Percentiles rank a stretch among this genome's conserved stretches.
phyloP scores from a whole-genome alignment of 1,140 invertebrate species.

The Drosophila miranda region DNA sequence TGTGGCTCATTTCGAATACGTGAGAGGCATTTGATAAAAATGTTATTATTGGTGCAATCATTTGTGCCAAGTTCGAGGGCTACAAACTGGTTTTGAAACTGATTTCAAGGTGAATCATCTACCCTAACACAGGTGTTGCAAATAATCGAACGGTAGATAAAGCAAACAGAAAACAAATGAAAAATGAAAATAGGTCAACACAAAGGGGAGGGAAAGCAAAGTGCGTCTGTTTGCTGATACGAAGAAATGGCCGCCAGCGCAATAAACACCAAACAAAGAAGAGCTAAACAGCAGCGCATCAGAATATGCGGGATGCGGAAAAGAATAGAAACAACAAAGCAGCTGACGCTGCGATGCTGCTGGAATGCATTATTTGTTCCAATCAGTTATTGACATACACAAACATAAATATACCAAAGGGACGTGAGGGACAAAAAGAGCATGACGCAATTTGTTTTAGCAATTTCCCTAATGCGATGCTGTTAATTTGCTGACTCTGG shows the following conservation, averaged over 20 bases:
- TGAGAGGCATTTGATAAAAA: conserved; percentile 34
- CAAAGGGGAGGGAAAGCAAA: conserved; percentile 37
- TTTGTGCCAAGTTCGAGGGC: conserved; percentile 62
- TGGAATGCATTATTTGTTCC: conserved; percentile 13
- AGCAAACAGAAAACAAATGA: conserved; percentile 22
- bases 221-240: too few relatives aligned
- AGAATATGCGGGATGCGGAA: conserved; percentile 18
- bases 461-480: not conserved
- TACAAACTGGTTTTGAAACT: conserved; percentile 55
- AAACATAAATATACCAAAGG: not conserved
- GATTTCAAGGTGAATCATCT: conserved; percentile 58
- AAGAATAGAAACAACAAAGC: conserved; percentile 22
- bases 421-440: conserved; percentile 9
- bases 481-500: conserved; percentile 13
- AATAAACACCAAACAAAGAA: conserved; percentile 56
- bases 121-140: conserved; percentile 11
- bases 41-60: conserved; percentile 4
- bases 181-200: conserved; percentile 63
- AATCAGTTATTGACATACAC: too few relatives aligned
- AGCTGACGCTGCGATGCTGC: conserved; percentile 28
- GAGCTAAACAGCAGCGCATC: conserved; percentile 19
- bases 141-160: conserved; percentile 44
- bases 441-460: conserved; percentile 54
- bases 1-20: conserved; percentile 22
- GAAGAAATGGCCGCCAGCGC: conserved; percentile 23